These are phyloP conservation scores for Phalera bucephala DNA, from an alignment of 2,888 invertebrate genomes.

Conservation along the genomic window DNA sequence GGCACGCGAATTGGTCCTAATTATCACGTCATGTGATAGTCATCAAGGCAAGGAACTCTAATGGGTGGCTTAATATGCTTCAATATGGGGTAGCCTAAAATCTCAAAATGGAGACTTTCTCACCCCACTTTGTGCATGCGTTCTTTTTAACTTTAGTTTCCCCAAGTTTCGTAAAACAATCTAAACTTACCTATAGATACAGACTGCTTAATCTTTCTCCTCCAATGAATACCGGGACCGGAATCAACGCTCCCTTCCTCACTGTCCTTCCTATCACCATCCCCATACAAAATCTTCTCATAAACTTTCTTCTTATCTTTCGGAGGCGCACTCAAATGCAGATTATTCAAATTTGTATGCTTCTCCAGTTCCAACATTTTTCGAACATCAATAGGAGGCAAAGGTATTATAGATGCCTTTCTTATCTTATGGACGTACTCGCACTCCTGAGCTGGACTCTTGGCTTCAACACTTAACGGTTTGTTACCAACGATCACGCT, in stretches of 20 bases:
- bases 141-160: too few species aligned
- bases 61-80: too few species aligned
- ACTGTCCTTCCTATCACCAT: conserved; percentile 42
- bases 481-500: conserved; percentile 73
- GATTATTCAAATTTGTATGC: conserved; percentile 44
- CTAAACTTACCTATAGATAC: conserved; percentile 30
- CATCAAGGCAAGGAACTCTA: too few species aligned
- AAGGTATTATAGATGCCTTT: conserved; percentile 55
- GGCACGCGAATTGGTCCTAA: too few species aligned
- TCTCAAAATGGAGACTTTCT: too few species aligned
- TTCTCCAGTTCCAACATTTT: conserved; percentile 60
- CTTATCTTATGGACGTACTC: conserved; percentile 75
- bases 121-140: too few species aligned
- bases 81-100: too few species aligned
- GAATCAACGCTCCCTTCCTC: conserved; percentile 37
- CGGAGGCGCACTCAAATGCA: conserved; percentile 53
- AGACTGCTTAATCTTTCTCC: conserved; percentile 55
- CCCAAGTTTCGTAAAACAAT: too few species aligned
- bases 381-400: conserved; percentile 69
- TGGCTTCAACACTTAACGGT: conserved; percentile 35
- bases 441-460: conserved; percentile 46
- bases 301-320: conserved; percentile 69
- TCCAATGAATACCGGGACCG: conserved; percentile 57
- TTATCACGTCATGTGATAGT: too few species aligned
- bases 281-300: conserved; percentile 71